Base-by-base conservation (phyloP, 1,140 invertebrate genomes). In the Mesaphorura yosii region DNA sequence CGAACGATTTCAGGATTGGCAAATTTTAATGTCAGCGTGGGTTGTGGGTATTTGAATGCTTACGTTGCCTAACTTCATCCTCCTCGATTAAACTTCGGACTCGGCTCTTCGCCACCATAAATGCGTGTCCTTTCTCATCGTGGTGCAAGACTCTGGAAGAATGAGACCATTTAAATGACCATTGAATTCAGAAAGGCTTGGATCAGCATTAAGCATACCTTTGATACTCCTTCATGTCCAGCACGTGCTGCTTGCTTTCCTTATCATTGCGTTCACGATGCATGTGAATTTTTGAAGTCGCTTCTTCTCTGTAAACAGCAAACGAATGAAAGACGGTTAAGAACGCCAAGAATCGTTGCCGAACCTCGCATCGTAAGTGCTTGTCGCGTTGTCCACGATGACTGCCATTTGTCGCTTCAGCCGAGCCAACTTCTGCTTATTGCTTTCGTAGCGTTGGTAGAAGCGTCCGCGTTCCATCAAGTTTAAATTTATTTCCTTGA, bases 151-250 rank as follows among this genome's bases (percentile, higher is more conserved):
- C 31, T 17, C n/a, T n/a, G n/a, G n/a, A n/a, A n/a, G n/a, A n/a
- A n/a, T n/a, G n/a, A n/a, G n/a, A n/a, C n/a, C n/a, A n/a, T n/a
- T n/a, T n/a, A n/a, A n/a, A n/a, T n/a, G n/a, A n/a, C n/a, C n/a
- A n/a, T n/a, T n/a, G n/a, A n/a, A n/a, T n/a, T n/a, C n/a, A n/a
- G n/a, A n/a, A n/a, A n/a, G n/a, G n/a, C n/a, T n/a, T n/a, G n/a
- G n/a, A n/a, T n/a, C n/a, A n/a, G n/a, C n/a, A n/a, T n/a, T n/a
- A n/a, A n/a, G n/a, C n/a, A n/a, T n/a, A n/a, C n/a, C 57, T 14
- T 14, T 52, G 45, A 46, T 51, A 61, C 26, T 57, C 59, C 39
- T 61, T 62, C 26, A 62, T 55, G 39, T 62, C 60, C 23, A 56
- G 28, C 14, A 62, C 56, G 45, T 62, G 60, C 7, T 52, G 41